Evolutionary conservation across 2,888 invertebrate genomes (phyloP), one percentile per base, ranked within the genome.

Genomic region (Zhuqinia jingwanae): DNA sequence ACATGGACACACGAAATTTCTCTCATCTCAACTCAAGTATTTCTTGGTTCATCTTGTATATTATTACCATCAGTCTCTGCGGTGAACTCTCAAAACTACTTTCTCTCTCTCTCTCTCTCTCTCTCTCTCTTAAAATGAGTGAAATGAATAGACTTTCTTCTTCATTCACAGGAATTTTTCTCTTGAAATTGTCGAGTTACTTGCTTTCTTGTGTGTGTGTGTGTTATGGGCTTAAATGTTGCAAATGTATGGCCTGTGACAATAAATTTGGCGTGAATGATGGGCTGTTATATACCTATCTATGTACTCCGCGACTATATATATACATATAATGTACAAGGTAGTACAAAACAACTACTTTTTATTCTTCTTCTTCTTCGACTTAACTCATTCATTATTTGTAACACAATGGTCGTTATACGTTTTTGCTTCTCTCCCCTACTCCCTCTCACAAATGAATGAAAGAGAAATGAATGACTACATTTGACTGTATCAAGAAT

Each of bases 251-350:
- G 11, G 58, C 8, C 58, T 58, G 25, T 58, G 58, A 58, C 58
- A 58, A 58, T 58, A 58, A 58, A 58, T 58, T 58, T 58, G 17
- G 58, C 22, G 58, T 58, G 58, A 58, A 58, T 58, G 58, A 58
- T 58, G 58, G 17, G 25, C 25, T 25, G 1, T 25, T 25, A 25
- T 2, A 22, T 22, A 58, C n/a, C n/a, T n/a, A n/a, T n/a, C n/a
- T n/a, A n/a, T n/a, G n/a, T n/a, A n/a, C n/a, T n/a, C n/a, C n/a
- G n/a, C n/a, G n/a, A n/a, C n/a, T n/a, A n/a, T n/a, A n/a, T 25
- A 58, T 22, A 15, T 1, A 58, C 5, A 2, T 25, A 17, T 8
- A 53, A 53, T n/a, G 53, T 20, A n/a, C 8, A 17, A 10, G 53
- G 5, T 47, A 47, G 17, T 53, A 1, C 58, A 25, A n/a, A n/a